Evolutionary conservation across 1,140 invertebrate genomes (phyloP), one percentile per base, ranked within the genome.

Genomic region (Camponotus pennsylvanicus): DNA sequence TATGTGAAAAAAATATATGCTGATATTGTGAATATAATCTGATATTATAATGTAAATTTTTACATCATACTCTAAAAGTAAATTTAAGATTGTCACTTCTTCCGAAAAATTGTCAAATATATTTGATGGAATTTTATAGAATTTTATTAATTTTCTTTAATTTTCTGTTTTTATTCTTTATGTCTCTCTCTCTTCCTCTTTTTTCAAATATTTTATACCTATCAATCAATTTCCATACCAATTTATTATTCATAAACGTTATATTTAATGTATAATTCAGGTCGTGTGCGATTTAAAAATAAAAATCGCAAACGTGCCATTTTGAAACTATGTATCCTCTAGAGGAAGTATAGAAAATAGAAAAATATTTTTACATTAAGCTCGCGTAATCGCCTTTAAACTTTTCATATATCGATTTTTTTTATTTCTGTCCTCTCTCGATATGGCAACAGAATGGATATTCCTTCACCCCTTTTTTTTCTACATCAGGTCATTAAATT

Each of bases 401-500:
- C 15, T 32, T 9, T 40, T 42, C 34, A 4, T 18, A 52, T 52
- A 57, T 59, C 55, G 8, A 76, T 11, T 55, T 42, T 59, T 40
- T 59, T 40, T 18, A 42, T 42, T 42, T 42, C 13, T 15, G 13
- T 1, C 3, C 21, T 57, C 34, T 76, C 21, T 18, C 18, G 4
- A 45, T 69, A 27, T 18, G 3, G 3, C 18, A 57, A 42, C 2
- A 21, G 0, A 45, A 64, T 42, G n/a, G 1, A 1, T 7, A 3
- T 49, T 45, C 11, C 2, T 18, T 34, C 15, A 45, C 0, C 34
- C 13, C 49, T 18, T 52, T 52, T 45, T 49, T 42, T 59, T 76
- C 40, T 76, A 45, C n/a, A 3, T 64, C 40, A 18, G 45, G 57
- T 63, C 21, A 34, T 64, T 77, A 34, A 64, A 64, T 77, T 7